Evolutionary conservation across 2,888 invertebrate genomes (phyloP), one percentile per base, ranked within the genome.

Genomic region (Sesamia inferens): DNA sequence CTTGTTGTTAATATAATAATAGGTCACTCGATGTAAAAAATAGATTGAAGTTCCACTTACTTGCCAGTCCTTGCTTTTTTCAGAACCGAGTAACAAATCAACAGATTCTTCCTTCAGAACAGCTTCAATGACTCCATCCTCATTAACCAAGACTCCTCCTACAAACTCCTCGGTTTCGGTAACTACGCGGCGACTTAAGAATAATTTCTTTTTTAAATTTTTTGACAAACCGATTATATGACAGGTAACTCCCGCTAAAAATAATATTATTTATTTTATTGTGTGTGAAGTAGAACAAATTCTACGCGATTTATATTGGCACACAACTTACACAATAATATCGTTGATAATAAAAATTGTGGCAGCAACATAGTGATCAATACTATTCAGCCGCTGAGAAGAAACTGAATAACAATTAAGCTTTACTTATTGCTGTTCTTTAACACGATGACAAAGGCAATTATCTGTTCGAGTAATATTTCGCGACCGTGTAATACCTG

Each of bases 131-230:
- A 96, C 96, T 44, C 97, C 97, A 82, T 96, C 91, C 62, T 96
- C 93, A 67, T 96, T 92, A 16, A 97, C 96, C 72, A 97, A 88
- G 71, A 97, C 96, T 39, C 97, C 97, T 19, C 97, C 97, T 74
- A 97, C 95, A 31, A 97, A 92, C 73, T 97, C 95, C 47, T 90
- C 92, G 54, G 94, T 91, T 73, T 96, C 94, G 13, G 97, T 93
- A 67, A 97, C 96, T 70, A 97, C 96, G 74, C 88, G 87, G 55
- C 89, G 88, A 82, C 96, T 95, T 19, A 95, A 79, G 80, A 95
- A 96, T 77, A 96, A 87, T 77, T 93, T 89, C 78, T 87, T 93
- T 62, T 85, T 84, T 7, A 74, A 75, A 39, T 82, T 68, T 24
- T 80, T 80, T 10, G 81, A 14, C 6, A 75, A 62, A 31, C 86